A percentile compares a stretch with the other conserved stretches of the same genome.
These are phyloP conservation scores for Epinephelus awoara DNA, from an alignment of 2,797 vertebrate species.

Conservation along the genomic window DNA sequence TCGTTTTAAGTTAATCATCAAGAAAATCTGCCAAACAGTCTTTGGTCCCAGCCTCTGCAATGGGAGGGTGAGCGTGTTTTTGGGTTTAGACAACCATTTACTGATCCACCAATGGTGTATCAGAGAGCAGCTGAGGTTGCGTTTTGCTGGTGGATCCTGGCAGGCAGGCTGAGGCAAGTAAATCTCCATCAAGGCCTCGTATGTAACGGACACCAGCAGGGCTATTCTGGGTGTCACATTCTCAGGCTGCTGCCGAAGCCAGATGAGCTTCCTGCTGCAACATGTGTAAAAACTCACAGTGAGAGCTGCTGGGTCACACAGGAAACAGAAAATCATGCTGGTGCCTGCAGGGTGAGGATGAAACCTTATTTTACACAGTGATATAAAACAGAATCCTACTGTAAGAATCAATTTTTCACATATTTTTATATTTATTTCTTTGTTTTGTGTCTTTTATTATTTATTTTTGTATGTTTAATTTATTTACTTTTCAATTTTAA, in stretches of 20 bases:
- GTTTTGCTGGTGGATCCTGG: conserved; percentile 10
- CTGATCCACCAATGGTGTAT: not conserved
- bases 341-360: no score
- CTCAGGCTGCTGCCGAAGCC: conserved; percentile 46
- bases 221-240: conserved; percentile 73
- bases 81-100: no score
- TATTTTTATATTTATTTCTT: not conserved
- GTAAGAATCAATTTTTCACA: no score
- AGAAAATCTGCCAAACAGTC: no score
- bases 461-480: not conserved
- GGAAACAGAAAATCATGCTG: conserved; percentile 12
- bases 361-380: no score
- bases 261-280: conserved; percentile 49
- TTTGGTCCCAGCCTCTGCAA: no score
- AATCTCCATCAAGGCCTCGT: conserved; percentile 65
- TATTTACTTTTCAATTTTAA: not conserved
- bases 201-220: conserved; percentile 79
- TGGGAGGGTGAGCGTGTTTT: no score
- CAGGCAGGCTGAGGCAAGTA: conserved; percentile 49
- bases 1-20: no score
- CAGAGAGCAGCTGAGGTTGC: not conserved
- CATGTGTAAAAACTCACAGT: conserved; percentile 28
- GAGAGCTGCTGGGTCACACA: not conserved
- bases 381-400: no score
- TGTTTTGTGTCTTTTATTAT: not conserved